Evolutionary conservation across 2,113 vertebrate genomes (phyloP).

Genomic region (Gorilla gorilla): DNA sequence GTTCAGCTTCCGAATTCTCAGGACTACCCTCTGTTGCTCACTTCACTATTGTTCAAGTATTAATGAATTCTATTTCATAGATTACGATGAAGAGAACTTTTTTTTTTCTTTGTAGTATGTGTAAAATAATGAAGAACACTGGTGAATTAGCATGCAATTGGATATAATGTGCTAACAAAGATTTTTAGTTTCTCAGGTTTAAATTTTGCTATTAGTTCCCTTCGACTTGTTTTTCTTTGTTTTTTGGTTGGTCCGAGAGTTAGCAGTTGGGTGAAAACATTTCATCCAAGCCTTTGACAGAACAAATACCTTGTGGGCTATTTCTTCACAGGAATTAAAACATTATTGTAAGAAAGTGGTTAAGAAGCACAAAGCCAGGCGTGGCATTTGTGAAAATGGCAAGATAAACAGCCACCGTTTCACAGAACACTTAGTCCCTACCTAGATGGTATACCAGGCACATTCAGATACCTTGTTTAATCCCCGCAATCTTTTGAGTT

Average conservation of each 20-base stretch:
- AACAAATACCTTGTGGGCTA: neutral
- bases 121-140: neutral
- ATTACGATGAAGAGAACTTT: neutral
- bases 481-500: neutral
- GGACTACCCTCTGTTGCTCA: neutral
- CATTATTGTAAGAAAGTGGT: neutral
- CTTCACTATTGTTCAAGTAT: neutral
- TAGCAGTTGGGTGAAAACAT: neutral
- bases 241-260: neutral
- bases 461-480: neutral
- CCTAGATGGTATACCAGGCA: neutral
- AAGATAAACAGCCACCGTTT: neutral
- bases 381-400: neutral
- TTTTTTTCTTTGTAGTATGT: neutral
- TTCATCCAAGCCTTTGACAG: neutral
- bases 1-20: neutral
- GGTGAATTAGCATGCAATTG: neutral
- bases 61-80: neutral
- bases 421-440: neutral
- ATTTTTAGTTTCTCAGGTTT: slow-evolving; percentile 29
- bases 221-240: neutral
- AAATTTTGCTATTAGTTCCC: neutral
- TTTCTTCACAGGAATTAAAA: slow-evolving; percentile 4
- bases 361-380: neutral
- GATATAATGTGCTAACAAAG: neutral